Base-by-base conservation (phyloP, 2,797 vertebrate species). In the Erethizon dorsatum region DNA sequence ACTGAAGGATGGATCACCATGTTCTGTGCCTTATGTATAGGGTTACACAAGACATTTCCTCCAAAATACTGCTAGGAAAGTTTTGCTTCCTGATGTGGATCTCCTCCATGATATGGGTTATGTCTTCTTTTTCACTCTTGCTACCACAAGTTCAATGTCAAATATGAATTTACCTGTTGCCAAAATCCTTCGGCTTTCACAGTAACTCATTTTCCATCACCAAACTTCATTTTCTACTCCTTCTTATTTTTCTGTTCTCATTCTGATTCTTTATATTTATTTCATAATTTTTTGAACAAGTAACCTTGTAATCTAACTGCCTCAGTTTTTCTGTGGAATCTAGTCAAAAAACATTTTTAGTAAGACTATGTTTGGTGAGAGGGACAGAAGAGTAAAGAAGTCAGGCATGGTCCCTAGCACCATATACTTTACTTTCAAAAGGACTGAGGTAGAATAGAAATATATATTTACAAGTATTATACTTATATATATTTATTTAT, bases 281-380 rank as follows among this genome's bases (percentile, higher is more conserved):
- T 59, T 79, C 59, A 73, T 65, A 75, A 88, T 61, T n/a, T 80
- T 85, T 90, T 90, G 83, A 80, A 20, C 54, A 89, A 80, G n/a
- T 91, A 50, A 95, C 13, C 37, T 94, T 90, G 71, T 59, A 86
- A 86, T 92, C 37, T 89, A 96, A 80, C 11, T 77, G 57, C 47
- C 61, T 79, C 50, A 92, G 92, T 69, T 83, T 5, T 80, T 95
- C 82, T 78, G 82, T 83, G 37, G 41, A 92, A 86, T 92, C 75
- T 79, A 69, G 56, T 75, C 59, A 88, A 65, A 61, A 95, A 73
- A 54, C 6, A 41, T 83, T 56, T 73, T 69, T 37, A 59, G 37
- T 50, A 97, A 88, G 8, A 24, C 15, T 71, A 57, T 71, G 67
- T 79, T 94, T n/a, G 75, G 20, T 41, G 75, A 65, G 26, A 71